A percentile compares a stretch with the other conserved stretches of the same genome.
phyloP scores from a whole-genome alignment of 2,113 vertebrate genomes.

The Stomatorhinus ivindoensis region DNA sequence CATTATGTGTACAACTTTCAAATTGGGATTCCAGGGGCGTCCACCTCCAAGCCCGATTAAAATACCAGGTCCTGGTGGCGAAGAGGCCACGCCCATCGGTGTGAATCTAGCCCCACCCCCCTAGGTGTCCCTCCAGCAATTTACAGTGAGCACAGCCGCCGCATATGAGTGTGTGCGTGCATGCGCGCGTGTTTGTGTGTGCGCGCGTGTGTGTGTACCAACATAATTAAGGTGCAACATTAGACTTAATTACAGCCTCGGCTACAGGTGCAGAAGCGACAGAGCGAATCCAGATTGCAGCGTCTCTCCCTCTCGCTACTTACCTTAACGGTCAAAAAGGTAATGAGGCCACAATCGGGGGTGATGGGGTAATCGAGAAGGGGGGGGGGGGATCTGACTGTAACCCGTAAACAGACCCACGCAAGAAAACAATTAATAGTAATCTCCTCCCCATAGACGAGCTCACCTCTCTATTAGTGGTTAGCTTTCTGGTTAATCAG shows the following conservation, averaged over 20 bases:
- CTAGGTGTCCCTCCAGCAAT: background rate
- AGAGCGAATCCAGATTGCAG: background rate
- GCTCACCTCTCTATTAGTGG: background rate
- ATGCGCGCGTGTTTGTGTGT: background rate
- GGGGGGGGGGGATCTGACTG: background rate
- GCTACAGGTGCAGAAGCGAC: conserved; percentile 11
- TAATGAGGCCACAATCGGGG: background rate
- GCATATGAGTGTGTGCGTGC: background rate
- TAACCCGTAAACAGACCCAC: background rate
- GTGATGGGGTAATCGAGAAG: no score
- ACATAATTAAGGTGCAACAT: conserved; percentile 23
- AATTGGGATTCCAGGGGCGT: background rate
- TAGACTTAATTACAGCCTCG: conserved; percentile 16
- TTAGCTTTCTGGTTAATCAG: background rate
- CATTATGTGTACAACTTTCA: background rate
- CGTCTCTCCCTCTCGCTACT: background rate
- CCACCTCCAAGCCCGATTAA: background rate
- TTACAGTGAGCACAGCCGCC: background rate
- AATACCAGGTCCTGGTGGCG: background rate
- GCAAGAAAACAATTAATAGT: background rate
- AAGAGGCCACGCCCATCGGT: background rate
- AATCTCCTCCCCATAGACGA: background rate
- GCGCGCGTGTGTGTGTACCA: background rate
- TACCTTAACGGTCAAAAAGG: background rate
- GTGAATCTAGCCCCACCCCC: background rate